These are phyloP conservation scores for Agonopterix arenella DNA, from an alignment of 2,888 invertebrate species.

Conservation along the genomic window DNA sequence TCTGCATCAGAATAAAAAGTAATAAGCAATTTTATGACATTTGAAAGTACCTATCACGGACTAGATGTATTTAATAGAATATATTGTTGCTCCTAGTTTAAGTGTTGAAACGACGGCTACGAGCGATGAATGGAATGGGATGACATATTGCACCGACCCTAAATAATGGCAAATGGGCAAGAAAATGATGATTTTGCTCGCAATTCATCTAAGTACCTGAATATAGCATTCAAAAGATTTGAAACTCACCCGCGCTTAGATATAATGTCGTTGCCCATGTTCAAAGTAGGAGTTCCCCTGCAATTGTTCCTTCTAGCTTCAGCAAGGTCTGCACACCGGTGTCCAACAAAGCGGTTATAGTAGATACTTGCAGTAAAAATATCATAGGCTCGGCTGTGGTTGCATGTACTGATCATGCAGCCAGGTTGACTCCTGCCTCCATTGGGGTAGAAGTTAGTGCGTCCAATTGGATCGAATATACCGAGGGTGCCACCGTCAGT, in stretches of 20 bases:
- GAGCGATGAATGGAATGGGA: no score
- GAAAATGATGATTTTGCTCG: no score
- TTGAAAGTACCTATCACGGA: no score
- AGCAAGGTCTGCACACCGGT: conserved; percentile 29
- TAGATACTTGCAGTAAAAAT: conserved; percentile 45
- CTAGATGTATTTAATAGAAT: no score
- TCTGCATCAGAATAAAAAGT: no score
- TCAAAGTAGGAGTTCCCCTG: conserved; percentile 19
- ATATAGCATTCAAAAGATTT: no score
- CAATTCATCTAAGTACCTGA: no score
- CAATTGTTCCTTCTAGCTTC: conserved; percentile 36
- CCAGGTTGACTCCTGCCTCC: conserved; percentile 57
- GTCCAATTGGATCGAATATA: conserved; percentile 37
- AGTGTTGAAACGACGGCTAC: no score
- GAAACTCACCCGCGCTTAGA: conserved; percentile 28
- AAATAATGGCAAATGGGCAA: no score
- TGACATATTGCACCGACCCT: no score
- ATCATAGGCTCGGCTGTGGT: conserved; percentile 44
- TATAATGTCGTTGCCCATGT: conserved; percentile 42
- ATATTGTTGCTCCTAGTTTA: no score
- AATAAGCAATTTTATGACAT: no score
- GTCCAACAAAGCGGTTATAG: conserved; percentile 37
- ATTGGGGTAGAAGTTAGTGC: conserved; percentile 60
- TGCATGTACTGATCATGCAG: conserved; percentile 43
- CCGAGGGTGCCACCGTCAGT: conserved; percentile 51